phyloP scores from a whole-genome alignment of 92 coral and sea anemone species.

The Parazoanthus atlanticus region DNA sequence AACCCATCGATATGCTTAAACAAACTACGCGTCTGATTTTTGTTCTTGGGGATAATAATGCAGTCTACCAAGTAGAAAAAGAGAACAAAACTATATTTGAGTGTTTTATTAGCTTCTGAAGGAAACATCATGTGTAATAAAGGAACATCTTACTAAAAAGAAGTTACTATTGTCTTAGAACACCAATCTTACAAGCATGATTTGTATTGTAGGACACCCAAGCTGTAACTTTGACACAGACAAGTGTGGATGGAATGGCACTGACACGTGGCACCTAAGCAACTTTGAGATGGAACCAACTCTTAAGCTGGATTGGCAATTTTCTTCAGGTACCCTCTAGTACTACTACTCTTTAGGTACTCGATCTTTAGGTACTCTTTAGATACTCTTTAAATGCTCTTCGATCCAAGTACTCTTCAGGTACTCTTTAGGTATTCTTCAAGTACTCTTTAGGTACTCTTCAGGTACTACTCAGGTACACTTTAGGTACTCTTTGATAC shows the following conservation, averaged over 20 bases:
- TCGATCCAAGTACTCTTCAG: too few relatives aligned
- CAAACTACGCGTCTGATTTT: too few relatives aligned
- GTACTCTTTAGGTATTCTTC: background rate
- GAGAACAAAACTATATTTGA: background rate
- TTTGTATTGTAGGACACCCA: conserved; percentile 40
- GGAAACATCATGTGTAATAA: too few relatives aligned
- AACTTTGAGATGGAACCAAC: conserved; percentile 16
- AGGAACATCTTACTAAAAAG: too few relatives aligned
- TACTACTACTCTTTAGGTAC: background rate
- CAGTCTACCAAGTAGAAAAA: background rate
- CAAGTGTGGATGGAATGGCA: conserved; percentile 59
- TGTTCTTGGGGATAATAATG: too few relatives aligned
- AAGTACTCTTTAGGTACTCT: too few relatives aligned
- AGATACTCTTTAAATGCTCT: too few relatives aligned
- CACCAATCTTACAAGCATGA: background rate
- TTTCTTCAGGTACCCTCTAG: background rate
- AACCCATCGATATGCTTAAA: too few relatives aligned
- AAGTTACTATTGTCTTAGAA: too few relatives aligned
- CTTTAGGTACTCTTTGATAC: too few relatives aligned
- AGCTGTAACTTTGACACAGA: conserved; percentile 60
- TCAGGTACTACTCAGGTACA: background rate
- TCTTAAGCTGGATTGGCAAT: conserved; percentile 10
- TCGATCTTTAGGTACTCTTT: background rate
- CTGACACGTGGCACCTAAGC: conserved; percentile 56
- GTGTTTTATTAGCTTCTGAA: too few relatives aligned